phyloP scores from a whole-genome alignment of 1,140 invertebrate species.

The Pentalonia nigronervosa region DNA sequence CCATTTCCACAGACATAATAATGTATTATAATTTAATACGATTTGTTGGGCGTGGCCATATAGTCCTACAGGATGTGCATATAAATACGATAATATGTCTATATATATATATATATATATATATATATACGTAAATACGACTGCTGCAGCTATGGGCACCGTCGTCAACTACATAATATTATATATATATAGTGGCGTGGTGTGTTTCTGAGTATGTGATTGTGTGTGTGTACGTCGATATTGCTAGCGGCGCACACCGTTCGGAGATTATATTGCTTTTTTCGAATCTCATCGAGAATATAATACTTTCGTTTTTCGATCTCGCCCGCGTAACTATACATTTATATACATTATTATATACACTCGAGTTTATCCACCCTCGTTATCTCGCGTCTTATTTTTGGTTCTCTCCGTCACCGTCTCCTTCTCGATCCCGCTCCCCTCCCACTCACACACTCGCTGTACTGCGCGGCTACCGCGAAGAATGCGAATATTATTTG shows the following conservation, averaged over 20 bases:
- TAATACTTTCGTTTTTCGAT: slow-evolving; percentile 12
- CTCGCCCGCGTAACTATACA: neutral
- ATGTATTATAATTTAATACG: slow-evolving; percentile 19
- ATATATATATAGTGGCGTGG: neutral
- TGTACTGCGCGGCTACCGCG: no score
- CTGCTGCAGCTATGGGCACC: neutral
- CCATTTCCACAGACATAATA: neutral
- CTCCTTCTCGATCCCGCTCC: neutral
- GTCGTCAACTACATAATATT: neutral
- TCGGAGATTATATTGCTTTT: slow-evolving; percentile 3
- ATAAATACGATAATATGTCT: neutral
- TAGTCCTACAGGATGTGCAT: neutral
- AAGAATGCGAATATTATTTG: neutral
- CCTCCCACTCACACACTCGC: neutral
- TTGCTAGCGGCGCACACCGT: neutral
- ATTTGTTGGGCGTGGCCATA: neutral
- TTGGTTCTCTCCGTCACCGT: neutral
- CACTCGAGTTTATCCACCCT: neutral
- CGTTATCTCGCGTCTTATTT: neutral
- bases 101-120: no score
- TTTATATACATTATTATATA: neutral
- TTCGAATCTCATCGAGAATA: neutral
- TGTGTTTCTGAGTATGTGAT: neutral
- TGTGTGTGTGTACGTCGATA: neutral
- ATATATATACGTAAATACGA: neutral